Conservation (phyloP, 2,113 vertebrate genomes). For the Pipa parva region DNA sequence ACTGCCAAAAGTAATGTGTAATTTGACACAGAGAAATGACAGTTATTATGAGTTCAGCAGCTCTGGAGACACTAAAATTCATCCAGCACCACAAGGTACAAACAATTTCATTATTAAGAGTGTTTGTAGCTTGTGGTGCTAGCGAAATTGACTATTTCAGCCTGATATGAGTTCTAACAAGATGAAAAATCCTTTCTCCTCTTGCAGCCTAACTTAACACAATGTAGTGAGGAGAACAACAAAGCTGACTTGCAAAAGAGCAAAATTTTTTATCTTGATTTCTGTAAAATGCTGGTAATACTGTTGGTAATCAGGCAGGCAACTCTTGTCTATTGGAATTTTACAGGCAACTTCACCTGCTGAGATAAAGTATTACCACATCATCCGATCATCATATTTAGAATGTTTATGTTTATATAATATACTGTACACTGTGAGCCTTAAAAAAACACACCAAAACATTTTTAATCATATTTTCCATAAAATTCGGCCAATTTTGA, state of each 20-base stretch:
- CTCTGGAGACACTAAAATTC: constrained; percentile 23
- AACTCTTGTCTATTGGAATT: not conserved
- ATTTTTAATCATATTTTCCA: too few relatives aligned
- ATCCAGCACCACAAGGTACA: constrained; percentile 25
- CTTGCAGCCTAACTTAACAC: not conserved
- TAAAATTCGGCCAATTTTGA: too few relatives aligned
- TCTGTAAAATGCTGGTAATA: not conserved
- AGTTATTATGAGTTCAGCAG: constrained; percentile 31
- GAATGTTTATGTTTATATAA: too few relatives aligned
- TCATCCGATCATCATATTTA: too few relatives aligned
- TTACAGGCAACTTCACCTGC: too few relatives aligned
- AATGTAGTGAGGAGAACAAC: not conserved
- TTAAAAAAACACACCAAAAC: too few relatives aligned
- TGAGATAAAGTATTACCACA: too few relatives aligned
- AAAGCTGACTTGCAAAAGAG: not conserved
- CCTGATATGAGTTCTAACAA: constrained; percentile 12
- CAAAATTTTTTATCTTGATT: not conserved
- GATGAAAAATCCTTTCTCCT: constrained; percentile 15
- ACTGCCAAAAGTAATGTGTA: constrained; percentile 40
- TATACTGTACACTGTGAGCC: too few relatives aligned
- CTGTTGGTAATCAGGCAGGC: not conserved
- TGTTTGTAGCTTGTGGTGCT: constrained; percentile 24
- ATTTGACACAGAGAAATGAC: constrained; percentile 41
- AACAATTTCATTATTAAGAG: constrained; percentile 29
- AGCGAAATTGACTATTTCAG: constrained; percentile 33